Evolutionary conservation across 2,113 vertebrate species (phyloP), one percentile per base, ranked within the genome.

Genomic region (Leptosomus discolor): DNA sequence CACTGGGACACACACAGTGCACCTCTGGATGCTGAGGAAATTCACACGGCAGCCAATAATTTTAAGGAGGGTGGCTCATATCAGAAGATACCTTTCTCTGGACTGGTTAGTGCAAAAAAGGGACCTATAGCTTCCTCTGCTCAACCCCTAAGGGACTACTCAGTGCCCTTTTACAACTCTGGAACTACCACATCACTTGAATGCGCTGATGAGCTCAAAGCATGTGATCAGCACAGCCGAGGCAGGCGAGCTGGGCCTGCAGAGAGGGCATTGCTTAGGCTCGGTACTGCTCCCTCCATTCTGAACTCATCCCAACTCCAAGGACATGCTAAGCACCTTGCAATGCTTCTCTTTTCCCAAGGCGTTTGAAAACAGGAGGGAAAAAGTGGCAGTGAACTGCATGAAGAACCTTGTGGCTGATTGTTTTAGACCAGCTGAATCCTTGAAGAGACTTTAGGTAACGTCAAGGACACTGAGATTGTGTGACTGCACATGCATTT

Each of bases 221-320:
- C 18, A 21, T 0, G 0, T 5, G 12, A 60, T 34, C 22, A 70
- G 56, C 27, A 69, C 19, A n/a, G 34, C 34, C 0, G 1, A 46
- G 30, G 45, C 7, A 41, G 29, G 29, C 14, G 14, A 64, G 26
- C 77, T 79, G 37, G 15, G 32, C 15, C 41, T 56, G 45, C 11
- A 86, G 50, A 37, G 24, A 48, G 29, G 41, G 32, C 54, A 58
- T 16, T n/a, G 22, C 54, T 78, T 43, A 18, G 30, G 34, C 18
- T 53, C 27, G 29, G 11, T 34, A n/a, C 37, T 34, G 23, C 26
- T 79, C 58, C 20, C 34, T 80, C 60, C 20, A 9, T n/a, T 41
- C 21, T 2, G 1, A 77, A 58, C 19, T 39, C 60, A 70, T 26
- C 39, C 54, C 73, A 70, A 1, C 11, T 37, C 50, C 56, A 67